phyloP scores from a whole-genome alignment of 2,888 invertebrate genomes.

The Cryptus armator region DNA sequence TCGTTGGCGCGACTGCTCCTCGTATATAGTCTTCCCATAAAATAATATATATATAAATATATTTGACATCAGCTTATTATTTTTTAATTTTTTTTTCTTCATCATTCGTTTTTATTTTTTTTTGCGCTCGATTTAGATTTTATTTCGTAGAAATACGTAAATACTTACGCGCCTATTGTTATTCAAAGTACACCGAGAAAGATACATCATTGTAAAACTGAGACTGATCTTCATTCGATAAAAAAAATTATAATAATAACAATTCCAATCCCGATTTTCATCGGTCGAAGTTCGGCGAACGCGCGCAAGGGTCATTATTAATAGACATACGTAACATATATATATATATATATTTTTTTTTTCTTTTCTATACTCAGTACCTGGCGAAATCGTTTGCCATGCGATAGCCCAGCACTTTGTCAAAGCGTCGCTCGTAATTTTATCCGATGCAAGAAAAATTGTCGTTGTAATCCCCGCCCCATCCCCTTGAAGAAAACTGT shows the following conservation, averaged over 20 bases:
- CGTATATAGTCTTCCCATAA: slow-evolving; percentile 39
- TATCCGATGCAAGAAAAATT: slow-evolving; percentile 70
- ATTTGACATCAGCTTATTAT: slow-evolving; percentile 20
- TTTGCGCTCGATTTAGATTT: slow-evolving; percentile 43
- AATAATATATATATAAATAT: slow-evolving; percentile 4
- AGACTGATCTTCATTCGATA: slow-evolving; percentile 62
- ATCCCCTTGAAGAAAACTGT: slow-evolving; percentile 70
- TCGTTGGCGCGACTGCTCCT: slow-evolving; percentile 43
- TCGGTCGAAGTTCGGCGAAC: slow-evolving; percentile 31
- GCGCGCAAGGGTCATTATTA: slow-evolving; percentile 39
- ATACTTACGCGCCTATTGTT: slow-evolving; percentile 37
- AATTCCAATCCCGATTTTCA: slow-evolving; percentile 63
- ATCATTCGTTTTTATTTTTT: background rate
- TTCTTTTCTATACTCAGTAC: slow-evolving; percentile 74
- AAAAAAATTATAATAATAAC: background rate
- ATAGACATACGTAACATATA: slow-evolving; percentile 31
- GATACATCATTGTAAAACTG: slow-evolving; percentile 47
- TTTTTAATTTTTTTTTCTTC: slow-evolving; percentile 3
- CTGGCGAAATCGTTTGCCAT: slow-evolving; percentile 75
- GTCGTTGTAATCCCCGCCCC: slow-evolving; percentile 74
- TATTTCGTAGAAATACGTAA: slow-evolving; percentile 13
- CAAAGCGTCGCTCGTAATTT: slow-evolving; percentile 65
- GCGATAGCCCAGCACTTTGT: slow-evolving; percentile 65
- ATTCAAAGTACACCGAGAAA: slow-evolving; percentile 6
- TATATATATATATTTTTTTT: slow-evolving; percentile 44